Evolutionary conservation across 2,888 invertebrate genomes (phyloP), one percentile per base, ranked within the genome.

Genomic region (Ochropleura plecta): DNA sequence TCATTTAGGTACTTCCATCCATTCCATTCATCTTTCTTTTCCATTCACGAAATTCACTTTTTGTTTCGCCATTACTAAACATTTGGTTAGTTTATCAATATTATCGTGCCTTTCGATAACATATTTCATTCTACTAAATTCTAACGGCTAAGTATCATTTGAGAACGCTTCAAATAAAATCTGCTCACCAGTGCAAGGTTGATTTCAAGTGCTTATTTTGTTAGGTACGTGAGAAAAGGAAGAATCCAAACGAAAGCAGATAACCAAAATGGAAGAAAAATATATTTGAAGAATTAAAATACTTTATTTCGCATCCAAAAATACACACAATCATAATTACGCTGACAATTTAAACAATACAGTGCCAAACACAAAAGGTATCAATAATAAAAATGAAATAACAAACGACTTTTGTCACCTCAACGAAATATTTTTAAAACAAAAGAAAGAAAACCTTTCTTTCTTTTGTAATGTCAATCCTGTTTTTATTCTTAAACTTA

Each of bases 291-390:
- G 10, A 70, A 46, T 40, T 62, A 67, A 67, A 49, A 70, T 5
- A 44, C 55, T 83, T 65, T 82, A 80, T 63, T 80, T 69, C 42
- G n/a, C 57, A 49, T 80, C 44, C 30, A 83, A 82, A 82, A 80
- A 60, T 71, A 82, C 53, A 72, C 5, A 63, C 40, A 49, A 76
- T 75, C n/a, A 75, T 30, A 70, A 68, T 48, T 53, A 57, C 55
- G 14, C 40, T 53, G 20, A 70, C 42, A 75, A 79, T 82, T 79
- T 70, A 46, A 64, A 53, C 66, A 60, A 68, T 5, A 65, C 12
- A 59, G 53, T 62, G 10, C 8, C 48, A 14, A 40, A 40, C 10
- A 53, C 46, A 55, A 6, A 42, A 57, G 6, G 44, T 46, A 59
- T 9, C 18, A 46, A 70, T 60, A 53, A 62, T 60, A 53, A 62